Evolutionary conservation across 2,888 invertebrate species (phyloP), one percentile per base, ranked within the genome.

Genomic region (Abrostola tripartita): DNA sequence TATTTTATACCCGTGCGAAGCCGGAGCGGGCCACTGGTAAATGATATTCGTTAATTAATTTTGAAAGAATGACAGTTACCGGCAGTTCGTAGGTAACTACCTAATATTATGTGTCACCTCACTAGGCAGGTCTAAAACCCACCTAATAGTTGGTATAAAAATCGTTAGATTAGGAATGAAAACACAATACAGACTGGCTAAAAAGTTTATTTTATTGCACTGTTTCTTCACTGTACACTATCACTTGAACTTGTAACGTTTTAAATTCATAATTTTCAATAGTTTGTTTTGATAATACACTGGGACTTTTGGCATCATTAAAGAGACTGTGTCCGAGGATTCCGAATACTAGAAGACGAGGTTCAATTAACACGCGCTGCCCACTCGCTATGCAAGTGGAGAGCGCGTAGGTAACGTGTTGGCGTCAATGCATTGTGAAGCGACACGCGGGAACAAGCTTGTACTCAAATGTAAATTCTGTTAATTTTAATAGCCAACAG

Each of bases 401-500:
- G 9, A 38, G 38, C 12, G 70, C 57, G 70, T 66, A 61, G 67
- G 55, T 6, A 52, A 42, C 9, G 72, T 58, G 76, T 76, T 76
- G 73, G 76, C 44, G 71, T 52, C n/a, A 55, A 62, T 47, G 51
- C 57, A 72, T 70, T 66, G 56, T 60, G n/a, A 14, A 35, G 36
- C 24, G 51, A 52, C 50, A 37, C 24, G 10, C 7, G 35, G 7
- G 7, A 49, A 44, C n/a, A 0, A 12, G 55, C 61, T 75, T 62
- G 62, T 71, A 54, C 54, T 52, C 53, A 52, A 69, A 74, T 71
- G 59, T 56, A 61, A 69, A 72, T 74, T n/a, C 11, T 11, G 11
- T 50, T 24, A 47, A 24, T 6, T 51, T 35, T 70, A 57, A 55
- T 50, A n/a, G 7, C 36, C 44, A 44, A 53, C 35, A 49, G 64